These are phyloP conservation scores for Urocitellus parryii DNA, from an alignment of 2,113 vertebrate genomes.

Conservation along the genomic window DNA sequence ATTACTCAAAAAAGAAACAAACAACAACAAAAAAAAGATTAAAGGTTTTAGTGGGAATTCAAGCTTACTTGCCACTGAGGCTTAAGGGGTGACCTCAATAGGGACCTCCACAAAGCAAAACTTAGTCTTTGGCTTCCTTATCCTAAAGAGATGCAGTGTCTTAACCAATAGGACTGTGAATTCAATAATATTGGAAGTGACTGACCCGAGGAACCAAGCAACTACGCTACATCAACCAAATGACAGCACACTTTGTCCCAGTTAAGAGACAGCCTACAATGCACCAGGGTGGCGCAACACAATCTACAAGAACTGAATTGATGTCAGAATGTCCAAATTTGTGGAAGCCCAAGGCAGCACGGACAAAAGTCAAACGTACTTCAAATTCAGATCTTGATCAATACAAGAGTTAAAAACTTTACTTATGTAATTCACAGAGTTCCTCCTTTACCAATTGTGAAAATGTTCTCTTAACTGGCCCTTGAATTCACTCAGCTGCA, in stretches of 20 bases:
- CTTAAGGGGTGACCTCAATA: not conserved
- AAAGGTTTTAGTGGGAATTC: slow-evolving; percentile 17
- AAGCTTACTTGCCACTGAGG: not conserved
- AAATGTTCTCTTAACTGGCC: not conserved
- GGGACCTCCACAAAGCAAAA: not conserved
- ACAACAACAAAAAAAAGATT: not conserved
- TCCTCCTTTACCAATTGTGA: not conserved
- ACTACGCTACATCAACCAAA: slow-evolving; percentile 37
- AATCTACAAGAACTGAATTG: not conserved
- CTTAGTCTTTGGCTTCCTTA: not conserved
- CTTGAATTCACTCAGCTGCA: not conserved
- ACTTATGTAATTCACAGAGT: not conserved
- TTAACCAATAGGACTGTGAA: not conserved
- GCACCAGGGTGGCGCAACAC: not conserved
- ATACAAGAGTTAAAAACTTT: not conserved
- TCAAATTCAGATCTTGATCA: slow-evolving; percentile 22
- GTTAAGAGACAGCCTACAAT: not conserved
- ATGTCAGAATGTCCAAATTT: not conserved
- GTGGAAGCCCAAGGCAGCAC: not conserved
- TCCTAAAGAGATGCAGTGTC: not conserved
- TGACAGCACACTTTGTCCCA: slow-evolving; percentile 5
- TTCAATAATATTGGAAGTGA: slow-evolving; percentile 48
- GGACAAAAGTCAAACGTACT: not conserved
- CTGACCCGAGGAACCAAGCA: not conserved
- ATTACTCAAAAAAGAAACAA: not conserved